These are phyloP conservation scores for Iguana delicatissima DNA, from an alignment of 2,797 vertebrate species.

Conservation along the genomic window DNA sequence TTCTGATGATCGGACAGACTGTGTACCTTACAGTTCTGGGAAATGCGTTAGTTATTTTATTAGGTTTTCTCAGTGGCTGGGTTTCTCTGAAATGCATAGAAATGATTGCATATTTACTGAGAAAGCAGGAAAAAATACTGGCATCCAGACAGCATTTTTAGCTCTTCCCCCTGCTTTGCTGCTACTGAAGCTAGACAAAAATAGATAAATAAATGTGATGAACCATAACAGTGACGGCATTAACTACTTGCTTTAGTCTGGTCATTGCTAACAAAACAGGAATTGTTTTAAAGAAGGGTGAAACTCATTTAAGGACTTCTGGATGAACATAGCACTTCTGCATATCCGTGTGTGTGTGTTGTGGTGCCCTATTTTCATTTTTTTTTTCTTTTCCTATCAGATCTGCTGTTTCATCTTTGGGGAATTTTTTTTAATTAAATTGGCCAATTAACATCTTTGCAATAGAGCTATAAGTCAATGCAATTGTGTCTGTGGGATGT, in stretches of 20 bases:
- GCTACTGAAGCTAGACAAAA: neutral
- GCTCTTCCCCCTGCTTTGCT: too few species aligned
- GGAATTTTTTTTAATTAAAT: too few species aligned
- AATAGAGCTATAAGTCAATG: neutral
- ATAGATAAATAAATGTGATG: neutral
- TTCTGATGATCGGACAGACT: neutral
- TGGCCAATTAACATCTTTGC: too few species aligned
- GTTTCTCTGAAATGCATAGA: neutral
- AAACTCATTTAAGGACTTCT: neutral
- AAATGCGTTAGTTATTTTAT: neutral
- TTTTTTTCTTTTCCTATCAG: neutral
- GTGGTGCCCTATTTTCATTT: neutral
- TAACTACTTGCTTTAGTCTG: neutral
- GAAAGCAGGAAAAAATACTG: neutral
- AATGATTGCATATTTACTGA: neutral
- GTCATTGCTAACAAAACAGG: neutral
- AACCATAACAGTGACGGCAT: neutral
- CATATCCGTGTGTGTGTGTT: neutral
- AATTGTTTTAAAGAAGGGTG: neutral
- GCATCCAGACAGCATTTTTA: neutral
- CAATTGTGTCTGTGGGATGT: neutral
- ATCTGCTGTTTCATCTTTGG: neutral
- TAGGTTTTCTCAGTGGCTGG: neutral
- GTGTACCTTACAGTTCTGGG: neutral
- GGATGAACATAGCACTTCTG: neutral